phyloP scores from a whole-genome alignment of 2,888 invertebrate genomes.

The Timema cristinae region DNA sequence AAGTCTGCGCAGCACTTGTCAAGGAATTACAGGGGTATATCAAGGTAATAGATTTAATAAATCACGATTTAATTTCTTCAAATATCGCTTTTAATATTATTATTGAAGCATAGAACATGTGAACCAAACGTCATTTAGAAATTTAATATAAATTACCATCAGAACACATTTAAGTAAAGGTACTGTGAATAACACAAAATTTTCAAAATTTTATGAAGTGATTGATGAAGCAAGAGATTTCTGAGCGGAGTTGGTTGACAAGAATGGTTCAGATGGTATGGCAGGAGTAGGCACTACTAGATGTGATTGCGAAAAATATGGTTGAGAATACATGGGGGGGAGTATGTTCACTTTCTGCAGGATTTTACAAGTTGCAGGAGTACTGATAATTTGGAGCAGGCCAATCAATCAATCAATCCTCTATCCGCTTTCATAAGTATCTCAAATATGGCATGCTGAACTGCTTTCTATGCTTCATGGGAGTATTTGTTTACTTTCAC shows the following conservation, averaged over 20 bases:
- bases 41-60: not conserved
- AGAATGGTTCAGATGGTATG: not conserved
- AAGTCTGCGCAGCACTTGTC: constrained; percentile 38
- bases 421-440: constrained; percentile 17
- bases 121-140: too few species aligned
- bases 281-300: not conserved
- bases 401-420: constrained; percentile 16
- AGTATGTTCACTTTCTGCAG: constrained; percentile 1
- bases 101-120: too few species aligned
- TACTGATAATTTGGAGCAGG: constrained; percentile 8
- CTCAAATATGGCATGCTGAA: constrained; percentile 16
- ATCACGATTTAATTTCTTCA: too few species aligned
- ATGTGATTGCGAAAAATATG: not conserved
- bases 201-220: not conserved
- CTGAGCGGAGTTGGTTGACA: not conserved
- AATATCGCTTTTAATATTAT: too few species aligned
- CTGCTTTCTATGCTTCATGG: not conserved
- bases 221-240: not conserved
- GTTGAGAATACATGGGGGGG: not conserved
- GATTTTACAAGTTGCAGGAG: not conserved
- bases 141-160: not conserved
- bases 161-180: not conserved
- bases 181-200: not conserved
- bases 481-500: constrained; percentile 14
- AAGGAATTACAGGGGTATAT: constrained; percentile 35